Evolutionary conservation across 2,888 invertebrate species (phyloP).

Genomic region (Spisula subtruncata): DNA sequence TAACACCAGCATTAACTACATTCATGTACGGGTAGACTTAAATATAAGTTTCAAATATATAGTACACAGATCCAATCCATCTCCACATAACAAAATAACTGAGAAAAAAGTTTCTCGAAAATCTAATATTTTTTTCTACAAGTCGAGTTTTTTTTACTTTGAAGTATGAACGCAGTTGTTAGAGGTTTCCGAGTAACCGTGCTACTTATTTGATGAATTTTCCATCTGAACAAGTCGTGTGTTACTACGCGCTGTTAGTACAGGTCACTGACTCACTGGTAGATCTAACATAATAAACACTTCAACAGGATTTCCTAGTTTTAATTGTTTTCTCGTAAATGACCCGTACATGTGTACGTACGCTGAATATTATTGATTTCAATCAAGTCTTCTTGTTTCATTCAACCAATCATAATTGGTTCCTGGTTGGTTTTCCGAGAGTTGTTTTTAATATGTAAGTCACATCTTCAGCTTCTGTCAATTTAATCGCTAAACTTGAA

Average conservation of each 20-base stretch:
- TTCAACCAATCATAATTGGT: not conserved
- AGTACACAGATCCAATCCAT: not conserved
- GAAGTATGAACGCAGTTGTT: constrained; percentile 49
- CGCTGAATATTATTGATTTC: not conserved
- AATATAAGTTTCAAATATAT: not conserved
- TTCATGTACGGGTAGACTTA: not conserved
- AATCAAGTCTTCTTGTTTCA: not conserved
- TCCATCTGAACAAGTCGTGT: constrained; percentile 32
- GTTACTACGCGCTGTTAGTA: not conserved
- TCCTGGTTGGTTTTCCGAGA: not conserved
- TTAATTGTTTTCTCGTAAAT: not conserved
- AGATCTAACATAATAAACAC: constrained; percentile 3
- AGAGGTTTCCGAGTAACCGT: not conserved
- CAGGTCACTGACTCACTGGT: not conserved
- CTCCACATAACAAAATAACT: not conserved
- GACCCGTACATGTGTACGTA: not conserved
- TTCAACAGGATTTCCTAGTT: not conserved
- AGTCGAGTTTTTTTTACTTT: not conserved
- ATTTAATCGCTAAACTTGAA: too few species aligned
- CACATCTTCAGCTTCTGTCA: not conserved
- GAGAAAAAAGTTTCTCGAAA: not conserved
- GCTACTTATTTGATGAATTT: constrained; percentile 30
- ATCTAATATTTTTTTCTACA: not conserved
- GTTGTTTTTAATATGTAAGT: too few species aligned
- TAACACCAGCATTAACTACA: not conserved